Percentiles rank a stretch among this genome's conserved stretches.
These are phyloP conservation scores for Artibeus lituratus DNA, from an alignment of 2,797 vertebrate genomes.

Conservation along the genomic window DNA sequence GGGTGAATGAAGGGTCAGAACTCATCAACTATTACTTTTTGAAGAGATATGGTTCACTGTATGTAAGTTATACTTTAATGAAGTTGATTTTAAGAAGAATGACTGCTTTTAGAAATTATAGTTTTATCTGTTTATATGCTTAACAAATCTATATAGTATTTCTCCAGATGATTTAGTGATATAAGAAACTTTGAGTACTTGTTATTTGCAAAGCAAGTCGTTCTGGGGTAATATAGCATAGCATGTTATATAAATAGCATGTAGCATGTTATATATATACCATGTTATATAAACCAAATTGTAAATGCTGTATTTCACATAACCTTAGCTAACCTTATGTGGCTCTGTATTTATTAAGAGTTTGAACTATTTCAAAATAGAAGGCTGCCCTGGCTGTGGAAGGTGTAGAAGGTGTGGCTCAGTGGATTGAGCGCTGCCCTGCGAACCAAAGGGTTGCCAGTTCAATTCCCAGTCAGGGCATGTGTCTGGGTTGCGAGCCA, in stretches of 20 bases:
- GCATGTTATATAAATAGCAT: no score
- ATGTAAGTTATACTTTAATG: not conserved
- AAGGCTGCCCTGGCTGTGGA: not conserved
- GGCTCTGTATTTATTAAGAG: not conserved
- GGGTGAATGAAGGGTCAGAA: not conserved
- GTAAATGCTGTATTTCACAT: not conserved
- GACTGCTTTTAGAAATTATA: not conserved
- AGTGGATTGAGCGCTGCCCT: no score
- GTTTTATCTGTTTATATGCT: not conserved
- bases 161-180: not conserved
- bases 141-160: not conserved
- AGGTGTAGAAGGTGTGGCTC: no score
- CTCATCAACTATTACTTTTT: not conserved
- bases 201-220: constrained; percentile 15
- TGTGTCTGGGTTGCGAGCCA: no score
- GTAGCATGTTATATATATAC: no score
- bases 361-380: constrained; percentile 41
- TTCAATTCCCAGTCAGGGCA: no score
- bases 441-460: no score
- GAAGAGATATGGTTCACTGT: not conserved
- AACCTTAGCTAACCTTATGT: not conserved
- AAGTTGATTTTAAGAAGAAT: not conserved
- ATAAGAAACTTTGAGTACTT: not conserved
- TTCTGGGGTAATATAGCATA: not conserved
- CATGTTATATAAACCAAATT: not conserved